Conservation (phyloP, 2,888 invertebrate genomes). For the Cheilosia grossa region DNA sequence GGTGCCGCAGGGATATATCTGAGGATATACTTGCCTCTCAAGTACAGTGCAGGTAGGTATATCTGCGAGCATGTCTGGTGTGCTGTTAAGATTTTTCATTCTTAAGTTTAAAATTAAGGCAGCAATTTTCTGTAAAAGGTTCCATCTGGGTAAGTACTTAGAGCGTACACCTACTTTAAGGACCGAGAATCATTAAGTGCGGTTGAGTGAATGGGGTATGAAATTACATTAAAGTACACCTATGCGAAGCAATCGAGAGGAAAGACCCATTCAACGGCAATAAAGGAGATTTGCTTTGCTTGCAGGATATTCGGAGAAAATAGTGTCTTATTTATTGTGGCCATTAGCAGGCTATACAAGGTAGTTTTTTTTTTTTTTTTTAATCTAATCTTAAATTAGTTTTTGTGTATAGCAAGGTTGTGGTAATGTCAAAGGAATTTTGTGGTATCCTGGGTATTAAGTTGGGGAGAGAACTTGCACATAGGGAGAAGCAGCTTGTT, state of each 20-base stretch:
- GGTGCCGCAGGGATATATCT: conserved; percentile 17
- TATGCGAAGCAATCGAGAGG: conserved; percentile 17
- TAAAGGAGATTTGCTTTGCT: conserved; percentile 7
- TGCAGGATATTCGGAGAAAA: background rate
- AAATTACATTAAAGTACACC: conserved; percentile 24
- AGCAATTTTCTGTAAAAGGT: conserved; percentile 20
- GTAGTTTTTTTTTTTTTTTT: background rate
- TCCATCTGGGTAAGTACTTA: conserved; percentile 7
- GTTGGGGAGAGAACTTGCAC: too few species aligned
- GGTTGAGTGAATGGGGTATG: conserved; percentile 29
- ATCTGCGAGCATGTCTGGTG: background rate
- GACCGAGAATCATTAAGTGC: conserved; percentile 26
- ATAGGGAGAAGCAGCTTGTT: too few species aligned
- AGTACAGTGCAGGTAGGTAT: conserved; percentile 1
- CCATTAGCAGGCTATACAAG: conserved; percentile 1
- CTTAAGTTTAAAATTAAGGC: conserved; percentile 4
- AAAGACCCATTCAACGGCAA: background rate
- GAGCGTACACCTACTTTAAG: conserved; percentile 12
- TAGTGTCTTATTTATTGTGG: conserved; percentile 8
- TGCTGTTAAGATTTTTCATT: conserved; percentile 14
- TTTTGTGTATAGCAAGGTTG: background rate
- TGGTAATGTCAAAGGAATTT: background rate
- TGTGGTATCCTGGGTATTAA: background rate
- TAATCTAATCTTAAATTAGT: background rate
- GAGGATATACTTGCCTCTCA: background rate